Base-by-base conservation (phyloP, 2,888 invertebrate genomes). In the Microplitis deprimator region DNA sequence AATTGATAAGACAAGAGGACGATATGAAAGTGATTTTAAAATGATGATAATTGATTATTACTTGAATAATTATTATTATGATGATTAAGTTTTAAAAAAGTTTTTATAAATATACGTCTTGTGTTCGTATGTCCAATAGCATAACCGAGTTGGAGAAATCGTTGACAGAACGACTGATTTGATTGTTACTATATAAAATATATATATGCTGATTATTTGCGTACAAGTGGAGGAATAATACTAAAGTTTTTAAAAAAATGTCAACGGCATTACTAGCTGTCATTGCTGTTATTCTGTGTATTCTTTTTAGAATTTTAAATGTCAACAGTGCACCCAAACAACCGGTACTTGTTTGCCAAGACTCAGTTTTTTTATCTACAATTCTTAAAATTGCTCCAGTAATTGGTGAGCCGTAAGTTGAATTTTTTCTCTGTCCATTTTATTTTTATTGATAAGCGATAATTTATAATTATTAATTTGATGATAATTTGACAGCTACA, bases 311-410 rank as follows among this genome's bases (percentile, higher is more conserved):
- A 89, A 94, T 96, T 89, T 91, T 96, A 83, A 96, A 96, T 90
- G 95, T 96, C 80, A 95, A 95, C 90, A 95, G 95, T 87, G 94
- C 95, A 88, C 94, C 96, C 59, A 93, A 94, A 85, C 95, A 94
- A 90, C 96, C 96, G 78, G 92, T 93, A 85, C 92, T 96, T 79
- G 94, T 93, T 90, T 96, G 95, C 89, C 92, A 93, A 87, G 95
- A 96, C 90, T 92, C 92, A 86, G 92, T 92, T 84, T 96, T 96
- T 90, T 91, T 96, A 82, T 93, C 95, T 85, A 94, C 94, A 81
- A 92, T 96, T 77, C 91, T 95, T 83, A 96, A 95, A 90, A 94
- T 95, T 84, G 94, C 96, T 80, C 95, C 96, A 50, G 92, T 94
- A 82, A 91, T 96, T 77, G 92, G 93, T 86, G 95, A 96, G 91